Evolutionary conservation across 1,140 invertebrate species (phyloP).

Genomic region (Cydia splendana): DNA sequence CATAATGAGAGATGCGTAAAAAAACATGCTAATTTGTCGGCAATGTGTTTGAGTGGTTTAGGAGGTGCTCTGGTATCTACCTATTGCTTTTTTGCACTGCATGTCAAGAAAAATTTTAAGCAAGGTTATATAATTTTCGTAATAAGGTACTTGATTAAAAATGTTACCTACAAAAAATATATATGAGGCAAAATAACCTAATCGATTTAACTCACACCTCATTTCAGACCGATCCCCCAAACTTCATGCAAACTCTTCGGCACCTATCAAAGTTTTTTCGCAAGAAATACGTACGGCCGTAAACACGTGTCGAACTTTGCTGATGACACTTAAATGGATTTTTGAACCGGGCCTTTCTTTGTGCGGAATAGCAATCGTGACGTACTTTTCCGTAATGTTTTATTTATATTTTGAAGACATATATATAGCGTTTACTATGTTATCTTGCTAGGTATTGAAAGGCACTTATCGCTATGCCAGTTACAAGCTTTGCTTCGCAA

Average conservation of each 20-base stretch:
- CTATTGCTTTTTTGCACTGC: too few species aligned
- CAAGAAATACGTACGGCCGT: conserved; percentile 25
- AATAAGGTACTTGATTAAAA: too few species aligned
- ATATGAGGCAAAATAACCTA: conserved; percentile 38
- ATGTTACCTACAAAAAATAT: conserved; percentile 24
- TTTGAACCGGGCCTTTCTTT: conserved; percentile 46
- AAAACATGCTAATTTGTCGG: too few species aligned
- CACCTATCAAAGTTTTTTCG: conserved; percentile 56
- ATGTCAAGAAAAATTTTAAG: too few species aligned
- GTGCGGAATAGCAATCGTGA: conserved; percentile 36
- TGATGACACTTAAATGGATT: conserved; percentile 65
- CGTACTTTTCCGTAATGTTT: background rate
- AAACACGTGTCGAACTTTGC: conserved; percentile 53
- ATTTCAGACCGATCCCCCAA: conserved; percentile 41
- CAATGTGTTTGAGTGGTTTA: too few species aligned
- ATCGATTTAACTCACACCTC: conserved; percentile 48
- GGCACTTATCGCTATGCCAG: too few species aligned
- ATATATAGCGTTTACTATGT: too few species aligned
- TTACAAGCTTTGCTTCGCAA: too few species aligned
- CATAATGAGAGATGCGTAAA: too few species aligned
- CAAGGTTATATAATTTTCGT: too few species aligned
- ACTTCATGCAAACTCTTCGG: conserved; percentile 47
- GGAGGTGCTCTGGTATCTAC: too few species aligned
- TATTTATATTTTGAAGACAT: background rate
- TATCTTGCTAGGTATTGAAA: too few species aligned